Evolutionary conservation across 1,140 invertebrate genomes (phyloP).

Genomic region (Orius laevigatus): DNA sequence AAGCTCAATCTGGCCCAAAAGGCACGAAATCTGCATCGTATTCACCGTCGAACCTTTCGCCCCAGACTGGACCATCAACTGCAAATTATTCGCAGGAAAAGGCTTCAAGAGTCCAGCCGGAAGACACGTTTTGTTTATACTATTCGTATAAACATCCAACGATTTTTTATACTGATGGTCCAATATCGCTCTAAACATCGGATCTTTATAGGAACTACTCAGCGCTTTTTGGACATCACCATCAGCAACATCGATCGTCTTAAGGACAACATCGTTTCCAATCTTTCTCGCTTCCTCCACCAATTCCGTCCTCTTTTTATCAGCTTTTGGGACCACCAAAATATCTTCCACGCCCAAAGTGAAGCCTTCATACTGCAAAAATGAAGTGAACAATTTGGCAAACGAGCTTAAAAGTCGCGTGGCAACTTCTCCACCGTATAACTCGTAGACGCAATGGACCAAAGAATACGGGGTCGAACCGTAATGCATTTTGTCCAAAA

Average conservation of each 20-base stretch:
- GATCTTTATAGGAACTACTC: constrained; percentile 47
- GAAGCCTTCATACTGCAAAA: constrained; percentile 79
- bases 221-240: constrained; percentile 37
- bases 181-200: constrained; percentile 56
- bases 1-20: constrained; percentile 94
- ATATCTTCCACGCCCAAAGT: constrained; percentile 93
- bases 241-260: constrained; percentile 49
- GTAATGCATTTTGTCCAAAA: constrained; percentile 95
- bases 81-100: constrained; percentile 91
- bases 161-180: constrained; percentile 75
- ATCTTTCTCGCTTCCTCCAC: constrained; percentile 47
- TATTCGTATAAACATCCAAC: constrained; percentile 72
- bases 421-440: constrained; percentile 81
- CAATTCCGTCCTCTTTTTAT: constrained; percentile 51
- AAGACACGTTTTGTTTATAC: constrained; percentile 71
- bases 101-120: constrained; percentile 62
- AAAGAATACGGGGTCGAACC: constrained; percentile 88
- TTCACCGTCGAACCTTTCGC: constrained; percentile 95
- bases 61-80: constrained; percentile 94
- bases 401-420: constrained; percentile 71
- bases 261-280: constrained; percentile 39
- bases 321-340: constrained; percentile 53
- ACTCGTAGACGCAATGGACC: constrained; percentile 81
- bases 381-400: constrained; percentile 80
- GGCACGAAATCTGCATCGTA: constrained; percentile 92